A percentile compares a stretch with the other conserved stretches of the same genome.
Evolutionary conservation across 2,888 invertebrate genomes (phyloP).

Genomic region (Anoncus sp.): DNA sequence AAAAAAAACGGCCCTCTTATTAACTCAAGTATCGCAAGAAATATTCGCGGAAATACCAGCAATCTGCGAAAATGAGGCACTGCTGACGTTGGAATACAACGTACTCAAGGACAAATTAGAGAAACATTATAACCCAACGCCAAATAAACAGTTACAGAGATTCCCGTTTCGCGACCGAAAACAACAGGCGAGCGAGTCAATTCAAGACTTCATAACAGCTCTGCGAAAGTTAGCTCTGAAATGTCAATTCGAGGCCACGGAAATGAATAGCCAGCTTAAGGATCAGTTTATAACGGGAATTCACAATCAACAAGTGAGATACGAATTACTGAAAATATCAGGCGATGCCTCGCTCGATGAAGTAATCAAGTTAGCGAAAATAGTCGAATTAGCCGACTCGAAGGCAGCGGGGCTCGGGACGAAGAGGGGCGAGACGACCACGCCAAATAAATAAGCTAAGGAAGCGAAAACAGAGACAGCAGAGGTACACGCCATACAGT

Average conservation of each 20-base stretch:
- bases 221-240: conserved; percentile 24
- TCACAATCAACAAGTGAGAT: conserved; percentile 29
- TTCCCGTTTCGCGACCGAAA: conserved; percentile 39
- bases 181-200: conserved; percentile 27
- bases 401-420: conserved; percentile 11
- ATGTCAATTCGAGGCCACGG: conserved; percentile 40
- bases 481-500: conserved; percentile 19
- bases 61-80: conserved; percentile 26
- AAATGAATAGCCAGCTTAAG: conserved; percentile 33
- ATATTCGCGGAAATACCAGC: conserved; percentile 29
- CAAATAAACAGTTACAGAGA: conserved; percentile 31
- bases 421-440: background rate
- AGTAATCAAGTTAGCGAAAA: conserved; percentile 44
- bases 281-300: conserved; percentile 48
- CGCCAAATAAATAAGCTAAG: background rate
- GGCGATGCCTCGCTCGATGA: conserved; percentile 25
- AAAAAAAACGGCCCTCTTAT: conserved; percentile 26
- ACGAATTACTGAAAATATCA: conserved; percentile 42
- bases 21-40: conserved; percentile 30
- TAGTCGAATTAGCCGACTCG: conserved; percentile 41
- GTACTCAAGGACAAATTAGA: conserved; percentile 2
- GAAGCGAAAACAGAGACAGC: conserved; percentile 9
- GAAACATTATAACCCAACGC: conserved; percentile 33
- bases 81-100: conserved; percentile 7
- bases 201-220: conserved; percentile 41